A percentile compares a stretch with the other conserved stretches of the same genome.
Conservation (phyloP, 2,113 vertebrate genomes). For the Scytalopus superciliaris region DNA sequence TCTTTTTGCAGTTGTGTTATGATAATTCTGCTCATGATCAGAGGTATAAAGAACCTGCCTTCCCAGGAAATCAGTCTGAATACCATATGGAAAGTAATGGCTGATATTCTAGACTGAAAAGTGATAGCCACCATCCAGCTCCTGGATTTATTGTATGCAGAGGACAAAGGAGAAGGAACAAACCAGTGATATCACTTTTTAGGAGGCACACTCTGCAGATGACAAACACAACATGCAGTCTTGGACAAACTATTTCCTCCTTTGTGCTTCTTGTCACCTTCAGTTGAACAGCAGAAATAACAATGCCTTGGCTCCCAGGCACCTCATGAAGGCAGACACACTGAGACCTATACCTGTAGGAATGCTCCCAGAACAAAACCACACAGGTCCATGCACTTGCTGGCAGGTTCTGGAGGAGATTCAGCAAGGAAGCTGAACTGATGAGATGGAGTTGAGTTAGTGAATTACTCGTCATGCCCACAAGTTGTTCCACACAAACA, state of each 20-base stretch:
- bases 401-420: not conserved
- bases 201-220: not conserved
- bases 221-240: not conserved
- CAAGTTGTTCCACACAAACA: not conserved
- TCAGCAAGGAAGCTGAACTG: not conserved
- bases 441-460: not conserved
- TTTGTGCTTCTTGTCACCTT: fast-evolving
- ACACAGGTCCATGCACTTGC: not conserved
- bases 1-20: not conserved
- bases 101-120: not conserved
- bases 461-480: not conserved
- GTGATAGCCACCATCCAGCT: not conserved
- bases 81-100: not conserved
- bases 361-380: not conserved
- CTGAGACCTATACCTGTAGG: not conserved
- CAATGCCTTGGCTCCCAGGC: not conserved
- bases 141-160: not conserved
- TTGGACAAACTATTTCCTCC: not conserved
- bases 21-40: not conserved
- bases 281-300: not conserved
- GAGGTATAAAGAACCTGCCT: not conserved
- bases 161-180: not conserved
- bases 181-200: not conserved
- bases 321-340: not conserved
- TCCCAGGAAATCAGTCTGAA: not conserved